phyloP scores from a whole-genome alignment of 2,113 vertebrate genomes.

The Forbesichthys papilliferus region DNA sequence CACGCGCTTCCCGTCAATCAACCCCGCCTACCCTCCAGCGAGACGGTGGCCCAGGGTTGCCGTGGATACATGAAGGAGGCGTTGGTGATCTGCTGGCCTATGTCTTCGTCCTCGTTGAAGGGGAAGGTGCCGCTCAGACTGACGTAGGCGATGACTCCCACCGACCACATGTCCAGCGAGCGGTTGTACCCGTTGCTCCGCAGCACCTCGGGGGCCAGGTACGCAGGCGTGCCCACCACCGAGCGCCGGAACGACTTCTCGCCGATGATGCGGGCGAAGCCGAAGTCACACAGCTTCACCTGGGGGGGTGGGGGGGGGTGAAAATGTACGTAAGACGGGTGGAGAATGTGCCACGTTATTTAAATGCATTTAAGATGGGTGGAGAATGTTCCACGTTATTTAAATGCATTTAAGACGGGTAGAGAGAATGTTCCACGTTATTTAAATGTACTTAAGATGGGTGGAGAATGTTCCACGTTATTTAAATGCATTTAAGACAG shows the following conservation, averaged over 20 bases:
- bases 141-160: conserved; percentile 77
- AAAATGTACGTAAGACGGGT: too few relatives aligned
- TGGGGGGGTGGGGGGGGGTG: conserved; percentile 18
- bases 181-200: conserved; percentile 75
- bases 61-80: conserved; percentile 79
- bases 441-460: too few relatives aligned
- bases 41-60: conserved; percentile 68
- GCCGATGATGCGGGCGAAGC: conserved; percentile 80
- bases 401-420: too few relatives aligned
- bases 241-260: conserved; percentile 79
- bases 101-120: conserved; percentile 82
- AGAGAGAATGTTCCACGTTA: too few relatives aligned
- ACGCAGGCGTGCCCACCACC: conserved; percentile 78
- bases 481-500: too few relatives aligned
- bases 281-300: conserved; percentile 82
- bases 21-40: conserved; percentile 60
- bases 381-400: too few relatives aligned
- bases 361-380: too few relatives aligned
- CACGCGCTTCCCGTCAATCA: neutral
- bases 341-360: too few relatives aligned
- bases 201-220: conserved; percentile 79
- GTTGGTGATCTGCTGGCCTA: conserved; percentile 79
- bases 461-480: too few relatives aligned
- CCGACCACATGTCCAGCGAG: conserved; percentile 79
- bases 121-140: conserved; percentile 80